A percentile compares a stretch with the other conserved stretches of the same genome.
phyloP scores from a whole-genome alignment of 2,113 vertebrate species.

The Thunnus maccoyii region DNA sequence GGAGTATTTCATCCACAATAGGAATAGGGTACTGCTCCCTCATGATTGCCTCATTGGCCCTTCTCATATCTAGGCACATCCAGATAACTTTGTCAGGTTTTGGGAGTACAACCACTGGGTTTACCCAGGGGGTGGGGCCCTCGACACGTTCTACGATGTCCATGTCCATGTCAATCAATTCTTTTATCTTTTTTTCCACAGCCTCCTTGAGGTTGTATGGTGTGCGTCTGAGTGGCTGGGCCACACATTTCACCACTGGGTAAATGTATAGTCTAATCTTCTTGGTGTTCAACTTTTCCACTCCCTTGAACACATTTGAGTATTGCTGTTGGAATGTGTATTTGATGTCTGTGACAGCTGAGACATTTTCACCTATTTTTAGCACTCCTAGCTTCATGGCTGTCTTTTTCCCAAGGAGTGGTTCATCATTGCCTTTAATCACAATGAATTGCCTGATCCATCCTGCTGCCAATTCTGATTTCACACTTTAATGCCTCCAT shows the following conservation, averaged over 20 bases:
- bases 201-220: neutral
- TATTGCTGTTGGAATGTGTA: too few relatives aligned
- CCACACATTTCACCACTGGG: too few relatives aligned
- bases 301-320: too few relatives aligned
- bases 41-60: slow-evolving; percentile 35
- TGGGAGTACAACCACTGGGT: slow-evolving; percentile 44
- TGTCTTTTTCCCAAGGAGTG: neutral
- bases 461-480: neutral
- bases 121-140: slow-evolving; percentile 43
- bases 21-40: slow-evolving; percentile 44
- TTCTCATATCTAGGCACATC: slow-evolving; percentile 47
- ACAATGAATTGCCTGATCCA: neutral
- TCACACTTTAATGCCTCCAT: neutral
- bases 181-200: slow-evolving; percentile 13
- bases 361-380: too few relatives aligned
- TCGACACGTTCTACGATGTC: slow-evolving; percentile 46
- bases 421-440: neutral
- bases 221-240: too few relatives aligned
- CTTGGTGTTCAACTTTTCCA: too few relatives aligned
- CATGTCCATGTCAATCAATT: slow-evolving; percentile 22
- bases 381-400: too few relatives aligned
- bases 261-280: too few relatives aligned
- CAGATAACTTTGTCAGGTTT: slow-evolving; percentile 37
- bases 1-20: slow-evolving; percentile 46
- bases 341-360: too few relatives aligned